Percentiles rank a stretch among this genome's conserved stretches.
These are phyloP conservation scores for Petrocephalus sullivani DNA, from an alignment of 2,797 vertebrate genomes.

Conservation along the genomic window DNA sequence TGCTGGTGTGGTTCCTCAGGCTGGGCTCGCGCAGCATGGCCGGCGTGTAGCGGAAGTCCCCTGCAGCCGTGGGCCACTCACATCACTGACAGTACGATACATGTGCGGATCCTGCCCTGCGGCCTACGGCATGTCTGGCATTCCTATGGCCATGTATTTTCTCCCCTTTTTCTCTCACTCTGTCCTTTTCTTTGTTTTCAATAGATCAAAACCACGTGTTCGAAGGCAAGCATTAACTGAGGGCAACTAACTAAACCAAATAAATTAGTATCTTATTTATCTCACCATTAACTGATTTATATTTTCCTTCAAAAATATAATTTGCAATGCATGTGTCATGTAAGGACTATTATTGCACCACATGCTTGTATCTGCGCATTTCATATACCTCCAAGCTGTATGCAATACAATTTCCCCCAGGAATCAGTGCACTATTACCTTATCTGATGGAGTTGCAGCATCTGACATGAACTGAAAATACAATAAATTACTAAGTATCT, in stretches of 20 bases:
- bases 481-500: background rate
- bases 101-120: background rate
- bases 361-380: background rate
- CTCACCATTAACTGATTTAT: background rate
- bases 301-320: background rate
- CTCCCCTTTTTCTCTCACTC: background rate
- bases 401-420: background rate
- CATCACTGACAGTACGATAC: background rate
- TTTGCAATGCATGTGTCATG: background rate
- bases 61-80: slow-evolving; percentile 50
- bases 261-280: background rate
- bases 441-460: background rate
- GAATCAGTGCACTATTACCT: background rate
- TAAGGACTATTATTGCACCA: background rate
- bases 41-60: slow-evolving; percentile 84
- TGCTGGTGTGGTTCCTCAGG: slow-evolving; percentile 65
- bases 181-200: background rate
- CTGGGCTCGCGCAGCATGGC: slow-evolving; percentile 72
- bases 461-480: background rate
- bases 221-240: background rate
- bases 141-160: background rate
- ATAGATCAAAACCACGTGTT: background rate
- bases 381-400: background rate
- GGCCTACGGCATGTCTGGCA: background rate
- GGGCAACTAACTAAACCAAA: background rate